Percentiles rank a stretch among this genome's conserved stretches.
phyloP scores from a whole-genome alignment of 2,888 invertebrate species.

The Microctonus aethiopoides region DNA sequence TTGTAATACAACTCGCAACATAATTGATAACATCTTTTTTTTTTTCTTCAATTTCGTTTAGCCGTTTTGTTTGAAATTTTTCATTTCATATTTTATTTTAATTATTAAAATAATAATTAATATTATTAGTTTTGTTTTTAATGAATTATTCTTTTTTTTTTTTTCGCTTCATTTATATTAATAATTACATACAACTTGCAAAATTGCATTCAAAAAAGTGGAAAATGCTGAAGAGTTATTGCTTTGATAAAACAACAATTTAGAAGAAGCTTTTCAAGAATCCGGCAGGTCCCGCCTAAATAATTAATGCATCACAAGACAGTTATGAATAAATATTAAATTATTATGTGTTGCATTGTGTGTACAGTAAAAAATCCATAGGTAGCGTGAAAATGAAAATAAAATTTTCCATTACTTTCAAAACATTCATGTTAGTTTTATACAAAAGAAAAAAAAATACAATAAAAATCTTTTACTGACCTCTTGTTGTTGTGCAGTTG shows the following conservation, averaged over 20 bases:
- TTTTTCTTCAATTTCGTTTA: constrained; percentile 24
- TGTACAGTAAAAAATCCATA: constrained; percentile 37
- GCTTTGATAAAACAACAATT: constrained; percentile 63
- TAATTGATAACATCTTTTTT: constrained; percentile 18
- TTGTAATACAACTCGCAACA: constrained; percentile 71
- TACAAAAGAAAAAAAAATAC: constrained; percentile 32
- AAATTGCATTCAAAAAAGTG: constrained; percentile 65
- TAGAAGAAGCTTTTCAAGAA: constrained; percentile 97
- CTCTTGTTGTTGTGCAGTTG: constrained; percentile 84
- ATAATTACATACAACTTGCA: constrained; percentile 54
- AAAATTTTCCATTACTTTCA: too few species aligned
- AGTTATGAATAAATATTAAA: neutral
- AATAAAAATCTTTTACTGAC: constrained; percentile 66
- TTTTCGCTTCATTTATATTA: constrained; percentile 45
- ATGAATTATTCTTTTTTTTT: constrained; percentile 38
- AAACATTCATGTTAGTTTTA: constrained; percentile 5
- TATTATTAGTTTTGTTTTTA: constrained; percentile 28
- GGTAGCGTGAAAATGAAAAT: constrained; percentile 48
- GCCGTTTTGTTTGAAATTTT: constrained; percentile 33
- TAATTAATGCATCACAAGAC: neutral
- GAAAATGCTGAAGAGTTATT: constrained; percentile 58
- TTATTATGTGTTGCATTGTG: constrained; percentile 4
- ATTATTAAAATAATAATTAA: neutral
- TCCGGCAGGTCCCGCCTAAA: constrained; percentile 89
- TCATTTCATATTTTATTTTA: constrained; percentile 8